Evolutionary conservation across 92 coral and sea anemone species (phyloP).

Genomic region (Heliopora coerulea): DNA sequence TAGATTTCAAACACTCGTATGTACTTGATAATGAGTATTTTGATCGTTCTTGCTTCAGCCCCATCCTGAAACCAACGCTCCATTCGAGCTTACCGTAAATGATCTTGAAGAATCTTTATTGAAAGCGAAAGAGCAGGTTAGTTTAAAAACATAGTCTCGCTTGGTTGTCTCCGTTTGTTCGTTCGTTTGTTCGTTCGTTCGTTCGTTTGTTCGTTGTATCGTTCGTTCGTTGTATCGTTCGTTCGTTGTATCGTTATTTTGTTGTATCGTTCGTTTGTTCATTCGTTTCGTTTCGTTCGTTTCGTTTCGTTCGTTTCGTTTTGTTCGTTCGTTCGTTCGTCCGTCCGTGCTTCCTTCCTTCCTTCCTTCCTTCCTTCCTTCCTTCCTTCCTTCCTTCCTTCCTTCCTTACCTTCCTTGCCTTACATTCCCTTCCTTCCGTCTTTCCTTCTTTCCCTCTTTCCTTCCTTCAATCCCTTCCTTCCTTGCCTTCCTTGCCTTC

Average conservation of each 20-base stretch:
- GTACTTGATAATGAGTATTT: neutral
- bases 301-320: neutral
- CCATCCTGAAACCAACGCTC: conserved; percentile 68
- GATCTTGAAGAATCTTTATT: conserved; percentile 66
- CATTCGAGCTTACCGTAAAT: conserved; percentile 79
- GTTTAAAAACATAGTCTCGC: neutral
- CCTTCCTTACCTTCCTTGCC: too few species aligned
- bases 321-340: neutral
- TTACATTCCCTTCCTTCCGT: too few species aligned
- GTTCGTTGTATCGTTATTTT: neutral
- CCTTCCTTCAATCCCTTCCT: too few species aligned
- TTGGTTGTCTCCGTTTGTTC: too few species aligned
- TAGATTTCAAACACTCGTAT: too few species aligned
- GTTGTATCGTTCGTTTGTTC: neutral
- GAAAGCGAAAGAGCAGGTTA: conserved; percentile 74
- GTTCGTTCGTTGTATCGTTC: too few species aligned
- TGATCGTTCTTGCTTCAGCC: conserved; percentile 39
- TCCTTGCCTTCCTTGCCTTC: too few species aligned
- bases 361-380: neutral
- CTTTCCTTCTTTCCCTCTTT: too few species aligned
- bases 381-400: too few species aligned
- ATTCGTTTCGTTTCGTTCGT: neutral
- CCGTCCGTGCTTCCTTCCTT: neutral
- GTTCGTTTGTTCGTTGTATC: too few species aligned
- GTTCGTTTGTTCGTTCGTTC: too few species aligned